Percentiles rank a stretch among this genome's conserved stretches.
Conservation (phyloP, 2,797 vertebrate genomes). For the Siniperca scherzeri region DNA sequence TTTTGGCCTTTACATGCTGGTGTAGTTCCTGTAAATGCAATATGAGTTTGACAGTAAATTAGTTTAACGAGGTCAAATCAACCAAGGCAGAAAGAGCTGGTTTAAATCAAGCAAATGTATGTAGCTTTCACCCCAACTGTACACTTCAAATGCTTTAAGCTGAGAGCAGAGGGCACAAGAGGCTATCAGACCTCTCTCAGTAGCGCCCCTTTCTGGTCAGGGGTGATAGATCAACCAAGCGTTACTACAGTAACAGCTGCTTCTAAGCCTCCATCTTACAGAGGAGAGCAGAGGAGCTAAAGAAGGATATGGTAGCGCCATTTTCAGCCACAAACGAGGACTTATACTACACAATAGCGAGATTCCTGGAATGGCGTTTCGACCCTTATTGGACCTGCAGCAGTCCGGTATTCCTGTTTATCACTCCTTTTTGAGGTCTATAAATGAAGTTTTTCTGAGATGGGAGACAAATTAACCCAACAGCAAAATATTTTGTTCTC, state of each 20-base stretch:
- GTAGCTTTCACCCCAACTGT: slow-evolving; percentile 33
- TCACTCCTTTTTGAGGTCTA: slow-evolving; percentile 21
- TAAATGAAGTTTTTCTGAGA: slow-evolving; percentile 12
- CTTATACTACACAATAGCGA: slow-evolving; percentile 14
- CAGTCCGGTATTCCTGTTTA: not conserved
- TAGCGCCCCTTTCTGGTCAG: slow-evolving; percentile 81
- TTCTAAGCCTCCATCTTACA: slow-evolving; percentile 81
- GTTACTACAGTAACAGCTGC: slow-evolving; percentile 82
- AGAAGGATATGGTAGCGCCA: slow-evolving; percentile 73
- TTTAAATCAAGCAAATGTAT: slow-evolving; percentile 51
- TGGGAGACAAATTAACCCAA: not conserved
- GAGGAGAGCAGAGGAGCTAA: slow-evolving; percentile 59
- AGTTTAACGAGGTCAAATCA: slow-evolving; percentile 69
- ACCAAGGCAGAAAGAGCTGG: slow-evolving; percentile 46
- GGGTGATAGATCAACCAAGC: slow-evolving; percentile 67
- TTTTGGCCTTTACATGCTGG: slow-evolving; percentile 44
- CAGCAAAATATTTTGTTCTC: slow-evolving; percentile 2
- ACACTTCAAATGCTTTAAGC: slow-evolving; percentile 25
- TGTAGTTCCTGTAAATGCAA: slow-evolving; percentile 62
- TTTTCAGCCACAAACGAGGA: slow-evolving; percentile 70
- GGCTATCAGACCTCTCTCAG: slow-evolving; percentile 68
- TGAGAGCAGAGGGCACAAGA: slow-evolving; percentile 47
- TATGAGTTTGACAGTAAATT: slow-evolving; percentile 62
- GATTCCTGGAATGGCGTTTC: slow-evolving; percentile 13
- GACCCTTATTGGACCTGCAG: slow-evolving; percentile 27